These are phyloP conservation scores for Mustela nigripes DNA, from an alignment of 2,113 vertebrate species.

Conservation along the genomic window DNA sequence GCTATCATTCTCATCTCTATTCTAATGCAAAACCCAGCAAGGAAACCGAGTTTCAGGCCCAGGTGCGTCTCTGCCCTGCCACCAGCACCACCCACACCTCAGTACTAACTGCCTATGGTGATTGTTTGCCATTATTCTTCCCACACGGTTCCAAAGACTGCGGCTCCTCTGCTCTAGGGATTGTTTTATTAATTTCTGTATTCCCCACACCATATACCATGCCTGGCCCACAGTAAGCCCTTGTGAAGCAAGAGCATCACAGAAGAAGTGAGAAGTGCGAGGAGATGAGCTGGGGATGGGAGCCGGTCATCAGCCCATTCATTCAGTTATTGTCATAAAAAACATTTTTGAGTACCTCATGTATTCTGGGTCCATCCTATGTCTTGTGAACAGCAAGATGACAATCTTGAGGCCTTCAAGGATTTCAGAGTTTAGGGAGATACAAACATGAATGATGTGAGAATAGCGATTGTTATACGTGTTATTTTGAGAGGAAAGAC, in stretches of 20 bases:
- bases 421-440: neutral
- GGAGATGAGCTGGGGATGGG: neutral
- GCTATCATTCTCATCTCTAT: neutral
- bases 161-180: neutral
- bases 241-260: neutral
- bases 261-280: neutral
- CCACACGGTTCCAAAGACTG: neutral
- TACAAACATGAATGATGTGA: neutral
- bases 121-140: neutral
- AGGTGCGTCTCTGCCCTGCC: neutral
- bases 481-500: constrained; percentile 49
- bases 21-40: neutral
- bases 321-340: neutral
- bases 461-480: neutral
- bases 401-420: neutral
- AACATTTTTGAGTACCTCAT: neutral
- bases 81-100: neutral
- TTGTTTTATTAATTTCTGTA: neutral
- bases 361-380: neutral
- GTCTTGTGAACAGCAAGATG: neutral
- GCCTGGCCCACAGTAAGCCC: neutral
- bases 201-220: neutral
- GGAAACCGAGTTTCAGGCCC: neutral
- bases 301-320: neutral
- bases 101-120: neutral